These are phyloP conservation scores for Cottoperca gobio DNA, from an alignment of 2,797 vertebrate species.

Conservation along the genomic window DNA sequence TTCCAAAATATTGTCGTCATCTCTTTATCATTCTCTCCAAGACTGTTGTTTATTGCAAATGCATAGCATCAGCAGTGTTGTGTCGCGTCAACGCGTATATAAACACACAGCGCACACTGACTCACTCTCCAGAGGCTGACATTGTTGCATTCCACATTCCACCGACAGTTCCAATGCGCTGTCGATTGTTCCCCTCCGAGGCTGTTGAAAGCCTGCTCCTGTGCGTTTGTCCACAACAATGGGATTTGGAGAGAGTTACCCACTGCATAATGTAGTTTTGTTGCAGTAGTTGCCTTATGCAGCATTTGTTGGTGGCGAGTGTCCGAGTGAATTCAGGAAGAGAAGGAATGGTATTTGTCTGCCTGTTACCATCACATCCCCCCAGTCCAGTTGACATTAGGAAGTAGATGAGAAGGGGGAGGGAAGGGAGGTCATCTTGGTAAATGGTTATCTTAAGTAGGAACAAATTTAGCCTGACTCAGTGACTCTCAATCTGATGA, in stretches of 20 bases:
- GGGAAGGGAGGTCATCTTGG: slow-evolving; percentile 56
- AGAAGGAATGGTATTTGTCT: slow-evolving; percentile 63
- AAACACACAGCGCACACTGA: slow-evolving; percentile 53
- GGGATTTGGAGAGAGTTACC: slow-evolving; percentile 56
- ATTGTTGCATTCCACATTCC: slow-evolving; percentile 82
- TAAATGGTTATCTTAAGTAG: slow-evolving; percentile 77
- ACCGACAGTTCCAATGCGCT: slow-evolving; percentile 69
- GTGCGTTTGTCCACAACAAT: slow-evolving; percentile 61
- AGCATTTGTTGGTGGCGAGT: slow-evolving; percentile 35
- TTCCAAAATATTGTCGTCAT: background rate
- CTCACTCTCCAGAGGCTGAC: slow-evolving; percentile 77
- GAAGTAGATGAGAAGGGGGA: slow-evolving; percentile 60
- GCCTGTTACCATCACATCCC: slow-evolving; percentile 42
- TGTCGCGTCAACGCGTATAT: slow-evolving; percentile 54
- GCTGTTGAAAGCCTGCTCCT: slow-evolving; percentile 74
- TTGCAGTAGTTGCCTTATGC: slow-evolving; percentile 33
- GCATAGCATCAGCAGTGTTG: slow-evolving; percentile 12
- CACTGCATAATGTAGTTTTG: slow-evolving; percentile 36
- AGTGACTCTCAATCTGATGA: slow-evolving; percentile 72
- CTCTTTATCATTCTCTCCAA: background rate
- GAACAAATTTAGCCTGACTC: slow-evolving; percentile 76
- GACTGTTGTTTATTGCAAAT: background rate
- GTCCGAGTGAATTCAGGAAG: slow-evolving; percentile 57
- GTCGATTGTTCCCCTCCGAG: slow-evolving; percentile 71
- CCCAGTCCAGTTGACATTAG: slow-evolving; percentile 59